Evolutionary conservation across 2,888 invertebrate genomes (phyloP).

Genomic region (Scaptomyza flava): DNA sequence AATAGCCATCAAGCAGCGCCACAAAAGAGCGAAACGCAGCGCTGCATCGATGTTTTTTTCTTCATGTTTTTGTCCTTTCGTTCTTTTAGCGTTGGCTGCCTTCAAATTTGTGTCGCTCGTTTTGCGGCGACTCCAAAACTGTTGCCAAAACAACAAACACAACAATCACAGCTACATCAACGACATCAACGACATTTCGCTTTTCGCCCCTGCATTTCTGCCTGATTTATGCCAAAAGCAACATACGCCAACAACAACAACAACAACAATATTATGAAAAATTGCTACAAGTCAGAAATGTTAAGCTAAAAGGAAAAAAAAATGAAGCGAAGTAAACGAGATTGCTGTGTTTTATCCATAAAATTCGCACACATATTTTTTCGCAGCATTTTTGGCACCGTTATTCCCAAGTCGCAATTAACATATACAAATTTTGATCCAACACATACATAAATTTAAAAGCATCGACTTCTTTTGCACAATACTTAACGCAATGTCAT

Average conservation of each 20-base stretch:
- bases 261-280: conserved; percentile 71
- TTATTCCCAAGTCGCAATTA: conserved; percentile 71
- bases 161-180: background rate
- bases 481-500: conserved; percentile 20
- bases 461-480: conserved; percentile 18
- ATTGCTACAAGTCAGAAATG: conserved; percentile 65
- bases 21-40: conserved; percentile 14
- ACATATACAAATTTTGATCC: conserved; percentile 70
- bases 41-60: conserved; percentile 16
- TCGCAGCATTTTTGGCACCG: conserved; percentile 55
- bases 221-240: conserved; percentile 75
- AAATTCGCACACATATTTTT: conserved; percentile 54
- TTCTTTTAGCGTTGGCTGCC: background rate
- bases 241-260: conserved; percentile 18
- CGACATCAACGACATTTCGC: background rate
- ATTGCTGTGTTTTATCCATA: conserved; percentile 71
- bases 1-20: conserved; percentile 45
- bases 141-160: conserved; percentile 46
- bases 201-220: conserved; percentile 27
- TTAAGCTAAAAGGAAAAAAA: conserved; percentile 39
- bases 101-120: conserved; percentile 43
- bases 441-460: conserved; percentile 61
- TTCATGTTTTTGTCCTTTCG: background rate
- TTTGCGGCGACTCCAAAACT: conserved; percentile 52
- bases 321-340: conserved; percentile 44